Percentiles rank a stretch among this genome's conserved stretches.
phyloP scores from a whole-genome alignment of 2,113 vertebrate species.

The Xiphophorus hellerii region DNA sequence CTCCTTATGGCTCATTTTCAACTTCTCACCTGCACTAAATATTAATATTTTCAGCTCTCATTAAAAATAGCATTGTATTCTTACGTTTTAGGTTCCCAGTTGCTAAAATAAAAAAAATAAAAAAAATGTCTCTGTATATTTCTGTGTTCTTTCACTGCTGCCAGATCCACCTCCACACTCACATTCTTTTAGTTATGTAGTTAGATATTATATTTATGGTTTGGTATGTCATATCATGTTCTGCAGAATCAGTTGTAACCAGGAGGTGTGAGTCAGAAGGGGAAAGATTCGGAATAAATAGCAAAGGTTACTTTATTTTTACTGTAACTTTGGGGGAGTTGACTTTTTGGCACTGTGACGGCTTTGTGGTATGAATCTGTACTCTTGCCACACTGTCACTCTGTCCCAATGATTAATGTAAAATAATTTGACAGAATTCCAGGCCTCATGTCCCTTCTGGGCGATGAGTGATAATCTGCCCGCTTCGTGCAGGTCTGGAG shows the following conservation, averaged over 20 bases:
- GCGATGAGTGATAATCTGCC: conserved; percentile 68
- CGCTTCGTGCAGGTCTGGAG: conserved; percentile 63
- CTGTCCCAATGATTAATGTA: conserved; percentile 76
- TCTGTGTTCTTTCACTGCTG: background rate
- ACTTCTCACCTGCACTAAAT: too few relatives aligned
- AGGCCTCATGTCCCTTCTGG: conserved; percentile 73
- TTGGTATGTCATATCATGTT: conserved; percentile 13
- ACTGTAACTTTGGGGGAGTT: conserved; percentile 47
- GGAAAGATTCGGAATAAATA: background rate
- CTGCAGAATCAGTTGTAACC: background rate
- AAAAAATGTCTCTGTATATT: background rate
- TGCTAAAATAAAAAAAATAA: background rate
- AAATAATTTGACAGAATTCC: conserved; percentile 74
- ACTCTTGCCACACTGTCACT: conserved; percentile 57
- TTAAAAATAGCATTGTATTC: background rate
- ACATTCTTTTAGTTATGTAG: background rate
- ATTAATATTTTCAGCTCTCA: background rate
- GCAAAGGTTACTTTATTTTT: conserved; percentile 21
- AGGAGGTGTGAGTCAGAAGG: background rate
- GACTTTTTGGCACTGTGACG: conserved; percentile 43
- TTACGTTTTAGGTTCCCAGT: background rate
- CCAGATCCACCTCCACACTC: background rate
- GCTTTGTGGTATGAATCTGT: conserved; percentile 48
- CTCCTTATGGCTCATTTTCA: background rate
- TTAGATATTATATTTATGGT: conserved; percentile 21